Evolutionary conservation across 1,140 invertebrate species (phyloP), one percentile per base, ranked within the genome.

Genomic region (Tetraneura akinire): DNA sequence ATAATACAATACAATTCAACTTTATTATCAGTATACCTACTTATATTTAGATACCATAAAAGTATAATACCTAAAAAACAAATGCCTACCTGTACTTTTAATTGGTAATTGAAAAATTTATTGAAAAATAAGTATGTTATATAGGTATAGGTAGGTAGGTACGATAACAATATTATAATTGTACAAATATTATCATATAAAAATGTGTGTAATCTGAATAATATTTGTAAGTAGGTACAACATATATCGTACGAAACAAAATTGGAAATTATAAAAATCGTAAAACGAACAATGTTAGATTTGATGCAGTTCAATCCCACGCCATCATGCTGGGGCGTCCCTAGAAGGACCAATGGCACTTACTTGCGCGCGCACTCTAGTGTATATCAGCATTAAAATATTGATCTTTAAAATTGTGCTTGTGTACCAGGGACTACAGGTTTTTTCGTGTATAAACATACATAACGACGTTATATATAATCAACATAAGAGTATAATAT

Each of bases 271-370:
- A 47, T 4, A 14, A 47, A 68, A 23, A 68, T 68, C 66, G 6
- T 68, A 47, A 47, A 68, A 68, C 66, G 66, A 71, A 70, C 45
- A 71, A n/a, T 51, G 68, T 71, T 71, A 71, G 68, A 71, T 78
- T 60, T 78, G 21, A 78, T 78, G 74, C 55, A 47, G 37, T 60
- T 62, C 32, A 47, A 62, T 78, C 74, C 55, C 74, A 78, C 74
- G 74, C 74, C 74, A 78, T 78, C 37, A 60, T 78, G 74, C 71
- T 74, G 74, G 74, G 74, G 37, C 74, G 74, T 78, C 74, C 55
- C 74, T 78, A 42, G 55, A 78, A 78, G 74, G 53, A 78, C 74
- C 74, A 78, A 78, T 78, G 74, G 74, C 74, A 78, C 74, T 78
- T 78, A 78, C 74, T 23, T 62, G 74, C 74, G 74, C 74, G 74